phyloP scores from a whole-genome alignment of 1,140 invertebrate species.

The Anthonomus grandis region DNA sequence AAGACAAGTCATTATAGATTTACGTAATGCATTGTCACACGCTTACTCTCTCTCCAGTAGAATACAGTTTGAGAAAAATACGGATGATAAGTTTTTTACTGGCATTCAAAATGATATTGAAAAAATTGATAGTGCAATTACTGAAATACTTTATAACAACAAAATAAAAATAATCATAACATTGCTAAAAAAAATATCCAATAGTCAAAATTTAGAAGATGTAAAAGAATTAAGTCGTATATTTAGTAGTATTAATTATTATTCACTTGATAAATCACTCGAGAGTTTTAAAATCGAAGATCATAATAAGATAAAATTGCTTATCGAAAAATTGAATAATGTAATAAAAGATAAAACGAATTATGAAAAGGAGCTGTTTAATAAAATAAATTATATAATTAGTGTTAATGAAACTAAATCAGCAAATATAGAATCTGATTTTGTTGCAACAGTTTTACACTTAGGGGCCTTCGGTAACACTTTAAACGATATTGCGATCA shows the following conservation, averaged over 20 bases:
- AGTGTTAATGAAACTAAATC: neutral
- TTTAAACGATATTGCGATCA: neutral
- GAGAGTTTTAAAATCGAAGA: neutral
- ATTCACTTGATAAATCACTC: neutral
- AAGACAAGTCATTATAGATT: neutral
- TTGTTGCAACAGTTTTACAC: neutral
- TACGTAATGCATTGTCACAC: conserved; percentile 4
- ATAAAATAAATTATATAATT: neutral
- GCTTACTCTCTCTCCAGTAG: neutral
- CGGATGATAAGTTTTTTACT: neutral
- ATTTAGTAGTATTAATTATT: neutral
- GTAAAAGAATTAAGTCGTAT: neutral
- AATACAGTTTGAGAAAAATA: neutral
- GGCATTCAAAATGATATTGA: neutral
- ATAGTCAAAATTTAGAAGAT: neutral
- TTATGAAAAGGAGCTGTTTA: neutral
- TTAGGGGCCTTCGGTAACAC: neutral
- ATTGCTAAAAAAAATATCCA: neutral
- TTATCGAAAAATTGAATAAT: neutral
- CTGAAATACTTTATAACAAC: conserved; percentile 1
- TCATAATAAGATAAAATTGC: neutral
- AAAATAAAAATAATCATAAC: neutral
- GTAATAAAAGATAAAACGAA: conserved; percentile 1
- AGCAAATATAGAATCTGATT: neutral
- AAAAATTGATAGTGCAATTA: conserved; percentile 4